phyloP scores from a whole-genome alignment of 2,888 invertebrate genomes.

The Brachycybe producta region DNA sequence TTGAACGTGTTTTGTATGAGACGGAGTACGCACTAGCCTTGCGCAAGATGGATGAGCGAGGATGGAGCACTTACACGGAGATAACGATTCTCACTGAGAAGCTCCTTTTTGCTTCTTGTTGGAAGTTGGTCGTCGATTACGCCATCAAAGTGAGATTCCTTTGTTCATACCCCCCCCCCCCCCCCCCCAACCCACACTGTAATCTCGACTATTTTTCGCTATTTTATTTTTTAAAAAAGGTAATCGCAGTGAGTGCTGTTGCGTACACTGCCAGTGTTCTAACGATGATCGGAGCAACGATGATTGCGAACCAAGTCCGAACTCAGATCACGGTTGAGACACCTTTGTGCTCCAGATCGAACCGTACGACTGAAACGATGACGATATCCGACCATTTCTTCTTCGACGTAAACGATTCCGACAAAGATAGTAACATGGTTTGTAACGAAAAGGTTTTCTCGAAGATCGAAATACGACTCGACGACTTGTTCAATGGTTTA shows the following conservation, averaged over 20 bases:
- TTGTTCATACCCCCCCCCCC: too few relatives aligned
- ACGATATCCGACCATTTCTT: too few relatives aligned
- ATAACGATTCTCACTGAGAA: slow-evolving; percentile 44
- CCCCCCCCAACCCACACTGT: too few relatives aligned
- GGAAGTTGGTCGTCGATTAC: slow-evolving; percentile 39
- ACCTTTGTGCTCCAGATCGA: too few relatives aligned
- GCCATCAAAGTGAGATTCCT: slow-evolving; percentile 35
- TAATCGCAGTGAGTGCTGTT: slow-evolving; percentile 45
- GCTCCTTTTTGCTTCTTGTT: slow-evolving; percentile 25
- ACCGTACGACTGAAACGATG: too few relatives aligned
- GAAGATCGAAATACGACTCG: too few relatives aligned
- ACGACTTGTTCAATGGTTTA: too few relatives aligned
- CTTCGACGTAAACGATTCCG: too few relatives aligned
- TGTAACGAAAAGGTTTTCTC: too few relatives aligned
- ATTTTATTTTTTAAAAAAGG: slow-evolving; percentile 26
- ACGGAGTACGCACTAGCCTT: slow-evolving; percentile 60
- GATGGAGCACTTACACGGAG: slow-evolving; percentile 74
- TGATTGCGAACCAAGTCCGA: slow-evolving; percentile 33
- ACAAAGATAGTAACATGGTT: too few relatives aligned
- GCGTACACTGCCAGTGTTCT: slow-evolving; percentile 48
- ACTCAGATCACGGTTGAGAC: not conserved
- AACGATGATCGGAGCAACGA: slow-evolving; percentile 46
- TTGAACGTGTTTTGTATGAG: slow-evolving; percentile 54
- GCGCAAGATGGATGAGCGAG: slow-evolving; percentile 54
- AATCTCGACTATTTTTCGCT: not conserved